phyloP scores from a whole-genome alignment of 2,888 invertebrate species.

The Morpho achilles region DNA sequence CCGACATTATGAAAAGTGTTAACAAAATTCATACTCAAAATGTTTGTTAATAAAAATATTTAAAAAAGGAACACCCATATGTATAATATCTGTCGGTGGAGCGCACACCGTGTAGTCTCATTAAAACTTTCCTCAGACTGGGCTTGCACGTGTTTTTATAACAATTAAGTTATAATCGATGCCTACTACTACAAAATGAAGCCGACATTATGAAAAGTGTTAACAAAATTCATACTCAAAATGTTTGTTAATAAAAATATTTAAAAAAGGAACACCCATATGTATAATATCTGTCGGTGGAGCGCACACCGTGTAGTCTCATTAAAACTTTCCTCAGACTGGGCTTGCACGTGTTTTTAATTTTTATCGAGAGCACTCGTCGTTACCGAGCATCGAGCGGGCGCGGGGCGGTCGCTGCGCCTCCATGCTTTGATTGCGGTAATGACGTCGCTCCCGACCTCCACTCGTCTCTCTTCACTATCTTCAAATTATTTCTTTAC shows the following conservation, averaged over 20 bases:
- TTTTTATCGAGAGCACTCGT: constrained; percentile 79
- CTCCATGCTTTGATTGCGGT: constrained; percentile 76
- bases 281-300: constrained; percentile 43
- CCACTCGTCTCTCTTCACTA: constrained; percentile 60
- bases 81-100: constrained; percentile 45
- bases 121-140: constrained; percentile 69
- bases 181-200: too few relatives aligned
- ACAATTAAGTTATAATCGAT: too few relatives aligned
- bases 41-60: background rate
- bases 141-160: constrained; percentile 73
- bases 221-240: too few relatives aligned
- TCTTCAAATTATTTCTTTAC: constrained; percentile 68
- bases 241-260: background rate
- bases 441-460: constrained; percentile 67
- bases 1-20: too few relatives aligned
- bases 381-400: constrained; percentile 55
- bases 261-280: constrained; percentile 24
- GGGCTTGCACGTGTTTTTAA: constrained; percentile 79
- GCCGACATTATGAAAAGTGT: too few relatives aligned
- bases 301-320: constrained; percentile 66
- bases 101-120: constrained; percentile 29
- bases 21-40: too few relatives aligned
- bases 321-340: constrained; percentile 78
- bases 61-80: constrained; percentile 25
- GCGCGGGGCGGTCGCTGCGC: constrained; percentile 48